Conservation (phyloP, 2,888 invertebrate genomes). For the Agriopis leucophaearia region DNA sequence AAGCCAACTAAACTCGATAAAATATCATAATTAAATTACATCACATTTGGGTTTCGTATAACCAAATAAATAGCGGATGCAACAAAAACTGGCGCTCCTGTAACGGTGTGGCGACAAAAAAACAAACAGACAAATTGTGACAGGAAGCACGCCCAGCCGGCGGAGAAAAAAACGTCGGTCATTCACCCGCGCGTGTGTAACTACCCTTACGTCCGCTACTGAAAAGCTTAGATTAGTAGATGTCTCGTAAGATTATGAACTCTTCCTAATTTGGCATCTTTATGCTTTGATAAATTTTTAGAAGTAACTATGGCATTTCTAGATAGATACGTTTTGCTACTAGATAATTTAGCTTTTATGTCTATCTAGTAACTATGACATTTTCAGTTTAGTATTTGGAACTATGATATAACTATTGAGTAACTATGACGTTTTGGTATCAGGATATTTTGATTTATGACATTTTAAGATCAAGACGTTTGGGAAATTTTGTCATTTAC, state of each 20-base stretch:
- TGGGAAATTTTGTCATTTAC: too few species aligned
- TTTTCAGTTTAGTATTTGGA: too few species aligned
- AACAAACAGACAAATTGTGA: conserved; percentile 79
- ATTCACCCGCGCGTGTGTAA: conserved; percentile 65
- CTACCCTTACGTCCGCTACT: conserved; percentile 57
- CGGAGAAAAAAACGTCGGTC: conserved; percentile 74
- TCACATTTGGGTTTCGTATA: conserved; percentile 27
- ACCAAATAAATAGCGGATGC: conserved; percentile 49
- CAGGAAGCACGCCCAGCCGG: conserved; percentile 82
- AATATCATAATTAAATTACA: conserved; percentile 17
- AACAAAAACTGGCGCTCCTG: conserved; percentile 62
- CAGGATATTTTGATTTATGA: too few species aligned
- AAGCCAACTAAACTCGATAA: neutral
- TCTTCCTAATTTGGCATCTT: neutral
- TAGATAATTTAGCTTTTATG: too few species aligned
- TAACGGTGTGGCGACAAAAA: conserved; percentile 68
- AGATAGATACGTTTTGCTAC: too few species aligned
- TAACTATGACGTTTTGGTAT: too few species aligned
- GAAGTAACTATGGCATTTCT: neutral
- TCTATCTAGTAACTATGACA: too few species aligned
- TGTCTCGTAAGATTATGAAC: neutral
- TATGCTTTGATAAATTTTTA: neutral
- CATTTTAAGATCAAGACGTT: too few species aligned
- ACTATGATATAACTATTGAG: too few species aligned
- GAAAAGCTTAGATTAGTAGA: conserved; percentile 42